Percentiles rank a stretch among this genome's conserved stretches.
Evolutionary conservation across 2,888 invertebrate species (phyloP).

Genomic region (Diploptera punctata): DNA sequence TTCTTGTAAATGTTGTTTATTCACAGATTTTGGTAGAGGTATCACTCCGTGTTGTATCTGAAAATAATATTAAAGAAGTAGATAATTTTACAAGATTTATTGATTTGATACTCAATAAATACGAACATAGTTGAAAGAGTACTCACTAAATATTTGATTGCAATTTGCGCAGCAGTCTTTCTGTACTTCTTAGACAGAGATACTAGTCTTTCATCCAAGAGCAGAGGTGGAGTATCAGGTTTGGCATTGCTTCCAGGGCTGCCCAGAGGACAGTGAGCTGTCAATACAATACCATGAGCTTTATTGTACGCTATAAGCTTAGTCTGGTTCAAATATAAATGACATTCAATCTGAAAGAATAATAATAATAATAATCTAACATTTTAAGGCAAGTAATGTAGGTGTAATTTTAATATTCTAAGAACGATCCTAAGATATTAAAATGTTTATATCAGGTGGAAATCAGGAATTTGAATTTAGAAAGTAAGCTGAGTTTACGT

Average conservation of each 20-base stretch:
- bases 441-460: too few species aligned
- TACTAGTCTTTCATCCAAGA: conserved; percentile 72
- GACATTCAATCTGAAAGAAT: conserved; percentile 57
- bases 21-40: conserved; percentile 56
- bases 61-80: conserved; percentile 37
- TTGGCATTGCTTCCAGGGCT: conserved; percentile 76
- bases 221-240: conserved; percentile 67
- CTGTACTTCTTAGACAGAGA: conserved; percentile 59
- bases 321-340: conserved; percentile 74
- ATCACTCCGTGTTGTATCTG: conserved; percentile 53
- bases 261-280: conserved; percentile 80
- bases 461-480: too few species aligned
- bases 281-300: conserved; percentile 66
- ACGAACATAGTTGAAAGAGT: too few species aligned
- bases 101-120: too few species aligned
- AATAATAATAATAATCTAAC: too few species aligned
- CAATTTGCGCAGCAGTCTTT: conserved; percentile 52
- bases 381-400: too few species aligned
- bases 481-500: too few species aligned
- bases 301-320: conserved; percentile 72
- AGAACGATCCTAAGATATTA: too few species aligned
- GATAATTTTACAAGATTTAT: too few species aligned
- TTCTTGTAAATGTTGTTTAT: conserved; percentile 50
- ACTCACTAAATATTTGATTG: conserved; percentile 47
- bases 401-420: too few species aligned